Evolutionary conservation across 2,888 invertebrate genomes (phyloP).

Genomic region (Gordius sp.): DNA sequence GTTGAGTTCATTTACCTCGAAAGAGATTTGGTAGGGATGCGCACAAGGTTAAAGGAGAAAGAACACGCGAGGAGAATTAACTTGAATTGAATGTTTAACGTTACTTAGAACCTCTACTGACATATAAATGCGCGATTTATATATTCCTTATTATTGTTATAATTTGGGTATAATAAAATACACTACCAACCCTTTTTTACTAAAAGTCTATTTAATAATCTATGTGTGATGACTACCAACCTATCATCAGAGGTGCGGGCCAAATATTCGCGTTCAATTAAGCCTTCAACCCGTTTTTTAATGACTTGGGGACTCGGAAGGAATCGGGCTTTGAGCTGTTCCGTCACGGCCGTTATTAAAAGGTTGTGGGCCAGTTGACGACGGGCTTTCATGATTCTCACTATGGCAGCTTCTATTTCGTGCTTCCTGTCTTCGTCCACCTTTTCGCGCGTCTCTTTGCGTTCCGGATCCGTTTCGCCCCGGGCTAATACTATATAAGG

Average conservation of each 20-base stretch:
- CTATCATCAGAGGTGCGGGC: conserved; percentile 80
- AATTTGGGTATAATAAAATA: too few species aligned
- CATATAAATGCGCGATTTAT: too few species aligned
- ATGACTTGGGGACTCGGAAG: conserved; percentile 88
- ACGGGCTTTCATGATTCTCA: conserved; percentile 91
- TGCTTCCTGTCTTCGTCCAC: conserved; percentile 96
- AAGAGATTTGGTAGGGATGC: too few species aligned
- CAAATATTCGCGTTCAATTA: conserved; percentile 94
- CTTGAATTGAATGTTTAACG: too few species aligned
- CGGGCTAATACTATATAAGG: conserved; percentile 50
- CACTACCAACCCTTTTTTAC: too few species aligned
- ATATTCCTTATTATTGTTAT: too few species aligned
- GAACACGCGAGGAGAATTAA: too few species aligned
- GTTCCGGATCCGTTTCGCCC: conserved; percentile 93
- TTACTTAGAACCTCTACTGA: too few species aligned
- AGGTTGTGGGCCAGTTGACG: conserved; percentile 63
- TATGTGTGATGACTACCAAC: too few species aligned
- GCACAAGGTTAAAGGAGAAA: too few species aligned
- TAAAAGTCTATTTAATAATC: too few species aligned
- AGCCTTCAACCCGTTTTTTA: conserved; percentile 93
- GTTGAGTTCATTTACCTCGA: too few species aligned
- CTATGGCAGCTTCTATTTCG: conserved; percentile 96
- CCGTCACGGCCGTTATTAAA: conserved; percentile 55
- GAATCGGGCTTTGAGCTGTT: conserved; percentile 34
- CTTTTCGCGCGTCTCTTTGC: conserved; percentile 55